A percentile compares a stretch with the other conserved stretches of the same genome.
These are phyloP conservation scores for Synodontis membranacea DNA, from an alignment of 2,113 vertebrate genomes.

Conservation along the genomic window DNA sequence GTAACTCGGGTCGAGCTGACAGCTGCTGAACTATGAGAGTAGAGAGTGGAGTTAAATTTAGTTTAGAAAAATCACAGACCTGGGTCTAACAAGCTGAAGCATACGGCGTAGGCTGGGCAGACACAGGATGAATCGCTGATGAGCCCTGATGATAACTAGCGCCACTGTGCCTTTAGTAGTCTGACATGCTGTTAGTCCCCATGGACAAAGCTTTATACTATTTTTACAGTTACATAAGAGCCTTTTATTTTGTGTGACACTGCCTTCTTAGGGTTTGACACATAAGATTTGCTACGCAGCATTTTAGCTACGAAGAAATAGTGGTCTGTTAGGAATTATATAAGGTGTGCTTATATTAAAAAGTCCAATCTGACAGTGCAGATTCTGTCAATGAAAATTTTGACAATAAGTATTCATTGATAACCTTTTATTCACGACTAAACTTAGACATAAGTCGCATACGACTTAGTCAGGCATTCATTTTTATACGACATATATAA, in stretches of 20 bases:
- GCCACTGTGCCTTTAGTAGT: slow-evolving; percentile 1
- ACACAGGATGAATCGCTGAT: not conserved
- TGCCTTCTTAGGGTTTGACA: not conserved
- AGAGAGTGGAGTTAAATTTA: not conserved
- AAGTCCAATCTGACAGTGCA: not conserved
- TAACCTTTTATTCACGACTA: too few relatives aligned
- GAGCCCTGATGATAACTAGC: slow-evolving; percentile 1
- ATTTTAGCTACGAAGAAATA: not conserved
- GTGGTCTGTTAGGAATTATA: not conserved
- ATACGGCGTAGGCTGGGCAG: not conserved
- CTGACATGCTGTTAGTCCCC: not conserved
- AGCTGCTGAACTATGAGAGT: not conserved
- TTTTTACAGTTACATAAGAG: slow-evolving; percentile 3
- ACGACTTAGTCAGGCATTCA: too few relatives aligned
- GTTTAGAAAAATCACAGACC: not conserved
- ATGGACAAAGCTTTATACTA: not conserved
- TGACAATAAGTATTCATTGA: too few relatives aligned
- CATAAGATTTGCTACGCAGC: not conserved
- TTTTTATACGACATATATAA: too few relatives aligned
- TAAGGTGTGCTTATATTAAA: not conserved
- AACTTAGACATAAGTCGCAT: too few relatives aligned
- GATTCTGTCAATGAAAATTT: too few relatives aligned
- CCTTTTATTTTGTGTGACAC: not conserved
- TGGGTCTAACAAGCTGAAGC: not conserved
- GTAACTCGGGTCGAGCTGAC: not conserved